Evolutionary conservation across 2,113 vertebrate species (phyloP).

Genomic region (Eublepharis macularius): DNA sequence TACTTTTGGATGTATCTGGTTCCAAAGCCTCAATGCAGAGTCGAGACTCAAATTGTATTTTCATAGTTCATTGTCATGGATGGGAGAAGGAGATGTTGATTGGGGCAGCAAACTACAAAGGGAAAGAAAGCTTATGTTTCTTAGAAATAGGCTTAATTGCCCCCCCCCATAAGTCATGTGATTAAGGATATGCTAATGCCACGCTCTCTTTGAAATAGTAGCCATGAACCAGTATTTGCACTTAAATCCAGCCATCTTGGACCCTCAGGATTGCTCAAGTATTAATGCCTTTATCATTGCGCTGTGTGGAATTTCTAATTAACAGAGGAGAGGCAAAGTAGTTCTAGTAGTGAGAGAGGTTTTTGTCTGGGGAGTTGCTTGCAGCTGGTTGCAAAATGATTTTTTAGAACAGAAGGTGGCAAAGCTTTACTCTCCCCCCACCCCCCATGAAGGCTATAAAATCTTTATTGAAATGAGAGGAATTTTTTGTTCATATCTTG

Average conservation of each 20-base stretch:
- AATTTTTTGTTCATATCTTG: constrained; percentile 34
- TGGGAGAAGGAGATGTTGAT: constrained; percentile 66
- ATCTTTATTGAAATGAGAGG: no score
- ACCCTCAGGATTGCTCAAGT: constrained; percentile 15
- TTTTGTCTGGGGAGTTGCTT: background rate
- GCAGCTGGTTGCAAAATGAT: background rate
- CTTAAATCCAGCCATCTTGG: constrained; percentile 35
- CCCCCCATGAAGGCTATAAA: no score
- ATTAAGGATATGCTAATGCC: constrained; percentile 46
- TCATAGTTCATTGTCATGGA: constrained; percentile 68
- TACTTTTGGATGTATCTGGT: constrained; percentile 71
- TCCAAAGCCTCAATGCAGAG: constrained; percentile 69
- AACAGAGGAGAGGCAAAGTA: background rate
- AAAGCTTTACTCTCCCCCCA: no score
- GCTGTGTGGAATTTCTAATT: background rate
- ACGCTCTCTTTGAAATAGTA: constrained; percentile 39
- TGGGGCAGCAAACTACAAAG: constrained; percentile 58
- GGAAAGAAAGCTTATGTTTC: constrained; percentile 42
- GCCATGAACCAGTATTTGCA: constrained; percentile 26
- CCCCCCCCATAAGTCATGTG: constrained; percentile 59
- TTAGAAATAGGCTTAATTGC: constrained; percentile 62
- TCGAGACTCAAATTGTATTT: constrained; percentile 62
- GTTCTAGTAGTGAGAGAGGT: background rate
- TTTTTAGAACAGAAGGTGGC: constrained; percentile 8
- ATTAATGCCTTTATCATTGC: background rate